Evolutionary conservation across 2,888 invertebrate species (phyloP), one percentile per base, ranked within the genome.

Genomic region (Chymomyza fuscimana): DNA sequence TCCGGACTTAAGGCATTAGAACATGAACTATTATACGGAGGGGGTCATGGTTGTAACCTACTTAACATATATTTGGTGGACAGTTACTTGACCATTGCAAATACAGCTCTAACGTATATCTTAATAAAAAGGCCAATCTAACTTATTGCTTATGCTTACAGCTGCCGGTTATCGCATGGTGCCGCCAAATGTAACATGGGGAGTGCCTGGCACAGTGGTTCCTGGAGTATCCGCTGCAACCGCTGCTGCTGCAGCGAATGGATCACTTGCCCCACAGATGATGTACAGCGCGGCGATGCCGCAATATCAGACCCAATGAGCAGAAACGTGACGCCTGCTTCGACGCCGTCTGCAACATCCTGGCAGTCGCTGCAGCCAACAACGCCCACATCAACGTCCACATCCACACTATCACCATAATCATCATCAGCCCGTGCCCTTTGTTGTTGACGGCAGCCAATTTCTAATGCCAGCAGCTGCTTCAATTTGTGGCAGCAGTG

Each of bases 221-320:
- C 90, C 91, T 65, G 91, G 92, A 71, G 93, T 93, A 69, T 92
- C 93, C 78, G 93, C 93, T 70, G 90, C 91, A 52, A 92, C 92
- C 65, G 91, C 91, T 72, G 91, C 93, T 69, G 91, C 91, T 72
- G 91, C 89, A 72, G 91, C 93, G 89, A 93, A 93, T 81, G 94
- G 93, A 80, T 93, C 93, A 83, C 93, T 94, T 91, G 90, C 92
- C 91, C 93, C 94, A 92, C 93, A 93, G 92, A 93, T 93, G 88
- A 94, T 95, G 95, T 95, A 95, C 89, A 93, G 93, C 90, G 91
- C 92, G 82, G 93, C 95, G 91, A 95, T 96, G 93, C 95, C 95
- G 91, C 95, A 96, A 93, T 97, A 96, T 93, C 96, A 95, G 90
- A 94, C 96, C 92, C 96, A 97, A 95, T 96, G 96, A 95, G 90